These are phyloP conservation scores for Cyclina sinensis DNA, from an alignment of 1,140 invertebrate genomes.

Conservation along the genomic window DNA sequence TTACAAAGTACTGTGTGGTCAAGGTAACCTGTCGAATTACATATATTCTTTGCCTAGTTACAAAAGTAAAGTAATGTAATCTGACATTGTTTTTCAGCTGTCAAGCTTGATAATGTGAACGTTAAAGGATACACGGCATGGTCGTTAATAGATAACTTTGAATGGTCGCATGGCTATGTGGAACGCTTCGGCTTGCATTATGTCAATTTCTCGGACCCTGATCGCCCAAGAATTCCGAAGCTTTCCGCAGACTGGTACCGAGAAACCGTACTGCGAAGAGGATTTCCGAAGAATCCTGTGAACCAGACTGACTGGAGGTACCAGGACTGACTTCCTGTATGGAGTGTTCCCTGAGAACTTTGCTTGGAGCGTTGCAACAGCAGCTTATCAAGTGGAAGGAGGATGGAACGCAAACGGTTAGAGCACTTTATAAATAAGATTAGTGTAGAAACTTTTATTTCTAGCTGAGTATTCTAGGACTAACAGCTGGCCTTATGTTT, in stretches of 20 bases:
- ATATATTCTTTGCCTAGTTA: no score
- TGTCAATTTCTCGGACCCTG: constrained; percentile 91
- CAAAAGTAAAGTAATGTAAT: no score
- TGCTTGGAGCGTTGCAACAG: constrained; percentile 83
- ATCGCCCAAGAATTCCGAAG: constrained; percentile 90
- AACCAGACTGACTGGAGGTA: constrained; percentile 37
- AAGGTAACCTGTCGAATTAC: no score
- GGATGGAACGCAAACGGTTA: constrained; percentile 81
- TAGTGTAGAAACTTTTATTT: no score
- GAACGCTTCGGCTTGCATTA: constrained; percentile 92
- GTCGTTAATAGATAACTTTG: constrained; percentile 94
- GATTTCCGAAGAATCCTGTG: constrained; percentile 68
- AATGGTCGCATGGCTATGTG: constrained; percentile 89
- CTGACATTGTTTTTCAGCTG: constrained; percentile 76
- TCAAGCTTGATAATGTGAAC: constrained; percentile 89
- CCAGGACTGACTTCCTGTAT: constrained; percentile 75
- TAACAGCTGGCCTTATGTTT: no score
- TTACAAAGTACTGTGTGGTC: no score
- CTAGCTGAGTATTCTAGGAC: no score
- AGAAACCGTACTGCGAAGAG: constrained; percentile 68
- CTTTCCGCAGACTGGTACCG: constrained; percentile 80
- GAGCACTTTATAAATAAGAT: no score
- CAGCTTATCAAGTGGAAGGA: constrained; percentile 62
- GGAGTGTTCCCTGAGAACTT: constrained; percentile 85
- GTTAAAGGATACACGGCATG: constrained; percentile 92